These are phyloP conservation scores for Galemys pyrenaicus DNA, from an alignment of 2,113 vertebrate genomes.

Conservation along the genomic window DNA sequence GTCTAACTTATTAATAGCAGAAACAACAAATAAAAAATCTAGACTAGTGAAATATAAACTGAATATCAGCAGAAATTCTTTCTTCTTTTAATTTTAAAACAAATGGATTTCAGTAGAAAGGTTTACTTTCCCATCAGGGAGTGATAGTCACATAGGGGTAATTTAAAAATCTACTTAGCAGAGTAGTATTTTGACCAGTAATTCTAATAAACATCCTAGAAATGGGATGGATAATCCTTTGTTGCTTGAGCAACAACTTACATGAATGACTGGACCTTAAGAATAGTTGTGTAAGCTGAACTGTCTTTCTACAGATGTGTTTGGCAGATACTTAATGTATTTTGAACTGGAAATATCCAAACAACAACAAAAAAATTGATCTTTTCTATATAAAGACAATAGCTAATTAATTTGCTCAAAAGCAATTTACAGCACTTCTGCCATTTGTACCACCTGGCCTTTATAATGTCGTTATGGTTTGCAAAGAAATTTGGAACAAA, in stretches of 20 bases:
- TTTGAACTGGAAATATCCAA: background rate
- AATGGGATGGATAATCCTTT: background rate
- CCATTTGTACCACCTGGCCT: background rate
- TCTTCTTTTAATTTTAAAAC: conserved; percentile 26
- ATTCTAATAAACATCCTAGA: background rate
- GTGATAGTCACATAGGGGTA: background rate
- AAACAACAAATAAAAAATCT: background rate
- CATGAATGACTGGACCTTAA: background rate
- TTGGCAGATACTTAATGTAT: background rate
- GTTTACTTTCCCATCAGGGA: background rate
- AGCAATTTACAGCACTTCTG: background rate
- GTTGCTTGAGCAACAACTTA: background rate
- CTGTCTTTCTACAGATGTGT: background rate
- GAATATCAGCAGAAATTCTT: background rate
- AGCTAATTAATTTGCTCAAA: conserved; percentile 17
- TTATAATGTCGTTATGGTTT: background rate
- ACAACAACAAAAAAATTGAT: background rate
- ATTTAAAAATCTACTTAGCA: background rate
- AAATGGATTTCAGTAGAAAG: background rate
- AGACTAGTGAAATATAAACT: background rate
- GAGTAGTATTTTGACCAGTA: background rate
- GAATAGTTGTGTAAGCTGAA: background rate
- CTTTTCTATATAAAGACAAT: background rate
- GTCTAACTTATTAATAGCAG: background rate
- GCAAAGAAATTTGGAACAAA: conserved; percentile 22